Evolutionary conservation across 2,113 vertebrate species (phyloP), one percentile per base, ranked within the genome.

Genomic region (Okapia johnstoni): DNA sequence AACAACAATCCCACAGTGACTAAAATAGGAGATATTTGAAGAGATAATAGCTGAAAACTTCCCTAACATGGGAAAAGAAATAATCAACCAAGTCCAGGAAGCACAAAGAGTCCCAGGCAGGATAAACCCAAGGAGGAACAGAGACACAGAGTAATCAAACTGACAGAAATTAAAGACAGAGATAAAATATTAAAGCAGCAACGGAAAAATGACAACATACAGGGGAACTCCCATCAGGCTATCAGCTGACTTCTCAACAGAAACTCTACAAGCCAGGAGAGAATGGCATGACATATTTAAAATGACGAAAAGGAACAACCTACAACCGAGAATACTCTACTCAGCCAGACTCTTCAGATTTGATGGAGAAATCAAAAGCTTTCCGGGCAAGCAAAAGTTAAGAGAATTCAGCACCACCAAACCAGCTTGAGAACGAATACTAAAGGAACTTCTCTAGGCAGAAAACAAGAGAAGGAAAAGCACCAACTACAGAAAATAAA

Each of bases 211-310:
- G n/a, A 70, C 19, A 70, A 3, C 9, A 70, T 6, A 6, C 19
- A 12, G 1, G 63, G 2, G 0, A 36, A 70, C n/a, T 6, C 19
- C 63, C 19, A 36, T 36, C 63, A 36, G 63, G 63, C 63, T 36
- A 21, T 23, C 63, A 36, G 63, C n/a, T 36, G 63, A 70, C 36
- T 70, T 70, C 63, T 36, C 63, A 70, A 36, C 19, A 70, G 63
- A 36, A 70, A 36, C 63, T 70, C 63, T 12, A 23, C 63, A 70
- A 36, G n/a, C n/a, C n/a, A 70, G 63, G 23, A 23, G 63, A 36
- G n/a, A 36, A 70, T 0, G 1, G 5, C n/a, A 36, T 5, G 4
- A 3, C 21, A 36, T 23, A n/a, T 36, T 36, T 70, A 70, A 70
- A 70, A 36, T 12, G 19, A 70, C 3, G 19, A 36, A 70, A 36